Conservation (phyloP, 2,888 invertebrate species). For the Lomographa bimaculata region DNA sequence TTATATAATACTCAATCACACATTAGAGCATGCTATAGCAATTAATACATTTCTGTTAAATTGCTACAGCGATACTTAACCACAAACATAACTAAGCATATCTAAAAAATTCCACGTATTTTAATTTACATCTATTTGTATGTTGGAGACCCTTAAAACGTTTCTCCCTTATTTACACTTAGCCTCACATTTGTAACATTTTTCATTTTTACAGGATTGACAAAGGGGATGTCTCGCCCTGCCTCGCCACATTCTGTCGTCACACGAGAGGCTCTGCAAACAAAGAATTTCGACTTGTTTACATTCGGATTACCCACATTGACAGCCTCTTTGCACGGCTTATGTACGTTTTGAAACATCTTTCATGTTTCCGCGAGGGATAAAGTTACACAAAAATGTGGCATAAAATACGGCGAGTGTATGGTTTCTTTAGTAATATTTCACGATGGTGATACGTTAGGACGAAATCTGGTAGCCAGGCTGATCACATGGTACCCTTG, state of each 20-base stretch:
- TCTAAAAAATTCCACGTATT: too few species aligned
- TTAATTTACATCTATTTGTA: too few species aligned
- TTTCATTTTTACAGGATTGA: slow-evolving; percentile 21
- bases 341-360: slow-evolving; percentile 36
- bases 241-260: slow-evolving; percentile 19
- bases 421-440: background rate
- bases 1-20: too few species aligned
- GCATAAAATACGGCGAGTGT: slow-evolving; percentile 4
- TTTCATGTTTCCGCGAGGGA: slow-evolving; percentile 25
- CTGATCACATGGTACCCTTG: too few species aligned
- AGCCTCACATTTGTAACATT: slow-evolving; percentile 9
- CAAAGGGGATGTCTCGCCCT: slow-evolving; percentile 17
- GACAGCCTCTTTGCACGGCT: slow-evolving; percentile 46
- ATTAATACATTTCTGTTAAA: too few species aligned
- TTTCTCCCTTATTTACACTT: too few species aligned
- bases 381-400: slow-evolving; percentile 16
- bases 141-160: too few species aligned
- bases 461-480: too few species aligned
- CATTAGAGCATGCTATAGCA: too few species aligned
- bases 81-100: too few species aligned
- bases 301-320: slow-evolving; percentile 44
- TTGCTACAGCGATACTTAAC: too few species aligned
- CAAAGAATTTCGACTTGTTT: slow-evolving; percentile 45
- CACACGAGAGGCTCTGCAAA: slow-evolving; percentile 38
- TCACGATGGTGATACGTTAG: too few species aligned